Evolutionary conservation across 2,113 vertebrate genomes (phyloP), one percentile per base, ranked within the genome.

Genomic region (Astur gentilis): DNA sequence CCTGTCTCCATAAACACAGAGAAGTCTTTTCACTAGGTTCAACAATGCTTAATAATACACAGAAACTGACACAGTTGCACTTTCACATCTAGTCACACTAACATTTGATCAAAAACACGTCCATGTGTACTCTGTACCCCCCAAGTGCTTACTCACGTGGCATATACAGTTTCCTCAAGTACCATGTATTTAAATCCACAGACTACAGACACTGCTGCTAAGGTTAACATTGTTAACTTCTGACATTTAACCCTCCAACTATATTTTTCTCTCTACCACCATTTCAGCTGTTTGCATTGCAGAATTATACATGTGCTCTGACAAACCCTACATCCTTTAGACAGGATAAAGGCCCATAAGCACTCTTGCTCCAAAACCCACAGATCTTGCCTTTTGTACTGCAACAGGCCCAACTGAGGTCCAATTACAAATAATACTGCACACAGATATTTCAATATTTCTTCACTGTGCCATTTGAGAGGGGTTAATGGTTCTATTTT

Each of bases 131-230:
- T 17, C 38, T 47, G 8, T 5, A n/a, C 4, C 49, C 20, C 38
- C 3, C 0, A 2, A 54, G 62, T 3, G 3, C 16, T 44, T 4
- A 10, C 50, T 27, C 31, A 3, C 10, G 9, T 18, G 27, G 34
- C 11, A 34, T 6, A 29, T 3, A 7, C 0, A 26, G 42, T 10
- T 55, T 85, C 49, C 27, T 32, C 83, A 47, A 32, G 29, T 10
- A 12, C 29, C 22, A 3, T 3, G 13, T 44, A 72, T 50, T 82
- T 54, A 58, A 79, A 90, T 50, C 64, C 38, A 31, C 0, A 27
- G 45, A 21, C 38, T 45, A 44, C 38, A 69, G 49, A 27, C 42
- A 57, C 47, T 49, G 20, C 7, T 58, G 77, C 16, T 38, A 18
- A 44, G 29, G 36, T 44, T 71, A 71, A 76, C 27, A 34, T 45